Evolutionary conservation across 1,140 invertebrate species (phyloP), one percentile per base, ranked within the genome.

Genomic region (Megathymus violae): DNA sequence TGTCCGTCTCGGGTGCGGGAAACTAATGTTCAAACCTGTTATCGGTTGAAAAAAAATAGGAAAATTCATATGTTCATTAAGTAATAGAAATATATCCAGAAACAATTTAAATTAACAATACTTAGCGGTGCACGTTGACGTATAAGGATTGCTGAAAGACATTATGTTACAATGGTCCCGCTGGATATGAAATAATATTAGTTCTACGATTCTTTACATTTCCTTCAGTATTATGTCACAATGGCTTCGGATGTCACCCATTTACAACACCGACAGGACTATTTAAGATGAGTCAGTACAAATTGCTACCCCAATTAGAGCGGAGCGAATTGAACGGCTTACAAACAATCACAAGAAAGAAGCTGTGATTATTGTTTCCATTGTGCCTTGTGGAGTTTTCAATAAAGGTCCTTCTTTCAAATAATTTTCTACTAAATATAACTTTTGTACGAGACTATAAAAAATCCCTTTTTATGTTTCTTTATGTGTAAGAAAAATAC

Each of bases 221-320:
- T 62, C 61, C 54, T 27, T 15, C 48, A 19, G 47, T 31, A 67
- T 62, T 52, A 34, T n/a, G 40, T 62, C 56, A 62, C 47, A 46
- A 40, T 50, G 44, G 59, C 50, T 64, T 62, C 52, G 64, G 61
- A 63, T 66, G 43, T 47, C 41, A 44, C 52, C 47, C 60, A 50
- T 69, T 69, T 65, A 60, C 65, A 69, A 69, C 66, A 64, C 62
- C 64, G 64, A 68, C 64, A 56, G 54, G 62, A 68, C 61, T 71
- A 72, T 77, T 77, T 64, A 64, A 71, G 43, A 69, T 61, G 54
- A 63, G 66, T 74, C 64, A 62, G 34, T 64, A 74, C 64, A 74
- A 61, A 77, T 69, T 67, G 64, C 69, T 58, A 48, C 65, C 72
- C 52, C 64, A 67, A 72, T 72, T 68, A 68, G 65, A 68, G 52